Base-by-base conservation (phyloP, 2,113 vertebrate genomes). In the Albula goreensis region DNA sequence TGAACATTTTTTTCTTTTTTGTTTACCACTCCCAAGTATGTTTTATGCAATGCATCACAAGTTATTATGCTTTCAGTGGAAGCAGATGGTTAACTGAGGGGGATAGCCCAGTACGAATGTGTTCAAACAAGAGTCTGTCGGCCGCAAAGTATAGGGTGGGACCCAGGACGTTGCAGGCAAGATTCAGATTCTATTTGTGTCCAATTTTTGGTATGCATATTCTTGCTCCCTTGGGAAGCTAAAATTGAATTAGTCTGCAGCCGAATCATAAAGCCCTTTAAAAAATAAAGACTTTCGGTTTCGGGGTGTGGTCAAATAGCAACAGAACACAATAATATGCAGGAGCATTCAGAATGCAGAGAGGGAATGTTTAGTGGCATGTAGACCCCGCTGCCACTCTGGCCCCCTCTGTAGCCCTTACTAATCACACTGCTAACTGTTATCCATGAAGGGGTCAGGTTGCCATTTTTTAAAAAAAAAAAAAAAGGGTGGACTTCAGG, bases 111-210 rank as follows among this genome's bases (percentile, higher is more conserved):
- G n/a, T 48, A 50, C 25, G 12, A 80, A 51, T 41, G n/a, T n/a
- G 79, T 70, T 49, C 57, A 80, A 86, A 81, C 78, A 57, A 79
- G 57, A 82, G 85, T 57, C 80, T 13, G 51, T 9, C 31, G 7
- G 53, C 85, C 85, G 25, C 85, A 86, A 81, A 86, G 81, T 86
- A 86, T 53, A 86, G 63, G 85, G 80, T 78, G 85, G 80, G 66
- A 50, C 70, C 31, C 66, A 13, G 48, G 50, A 41, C 78, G 52
- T 31, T 19, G 84, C 84, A 78, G 48, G 78, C 85, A 48, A 50
- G 60, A 53, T 13, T 12, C 48, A 8, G 5, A 17, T 74, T 53
- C 80, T 83, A 57, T 86, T 86, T 82, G 41, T n/a, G 17, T 51
- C 50, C 12, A 50, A 10, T 41, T 74, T 50, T 82, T 48, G 53